These are phyloP conservation scores for Enteromius argenteus DNA, from an alignment of 2,797 vertebrate species.

Conservation along the genomic window DNA sequence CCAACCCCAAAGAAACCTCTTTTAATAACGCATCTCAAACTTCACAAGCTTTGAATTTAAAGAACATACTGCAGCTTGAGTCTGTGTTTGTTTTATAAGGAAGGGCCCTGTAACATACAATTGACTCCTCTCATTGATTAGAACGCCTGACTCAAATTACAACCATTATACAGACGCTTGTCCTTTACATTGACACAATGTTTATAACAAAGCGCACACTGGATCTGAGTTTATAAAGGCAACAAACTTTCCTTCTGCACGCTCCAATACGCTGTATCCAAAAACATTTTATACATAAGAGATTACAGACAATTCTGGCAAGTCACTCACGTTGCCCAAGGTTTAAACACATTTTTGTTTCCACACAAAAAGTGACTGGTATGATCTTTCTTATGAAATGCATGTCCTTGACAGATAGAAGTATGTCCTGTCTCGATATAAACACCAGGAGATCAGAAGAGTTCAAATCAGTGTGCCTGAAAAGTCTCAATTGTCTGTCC, in stretches of 20 bases:
- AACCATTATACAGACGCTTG: background rate
- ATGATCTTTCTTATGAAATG: conserved; percentile 5
- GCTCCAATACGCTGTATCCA: background rate
- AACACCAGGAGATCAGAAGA: background rate
- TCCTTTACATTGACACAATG: background rate
- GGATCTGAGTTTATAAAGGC: background rate
- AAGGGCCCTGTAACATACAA: conserved; percentile 32
- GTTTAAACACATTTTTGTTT: background rate
- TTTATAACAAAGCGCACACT: background rate
- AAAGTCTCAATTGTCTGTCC: conserved; percentile 36
- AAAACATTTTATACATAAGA: background rate
- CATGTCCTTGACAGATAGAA: conserved; percentile 17
- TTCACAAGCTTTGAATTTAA: background rate
- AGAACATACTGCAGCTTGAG: background rate
- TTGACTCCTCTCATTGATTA: conserved; percentile 10
- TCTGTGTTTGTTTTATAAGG: conserved; percentile 42
- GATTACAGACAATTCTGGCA: background rate
- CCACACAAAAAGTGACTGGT: background rate
- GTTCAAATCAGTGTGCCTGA: conserved; percentile 1
- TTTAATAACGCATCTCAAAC: background rate
- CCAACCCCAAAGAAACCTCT: background rate
- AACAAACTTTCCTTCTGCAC: background rate
- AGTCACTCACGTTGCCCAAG: background rate
- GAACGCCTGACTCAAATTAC: conserved; percentile 12
- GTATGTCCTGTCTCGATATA: background rate